These are phyloP conservation scores for Nymphalis urticae DNA, from an alignment of 2,888 invertebrate genomes.

Conservation along the genomic window DNA sequence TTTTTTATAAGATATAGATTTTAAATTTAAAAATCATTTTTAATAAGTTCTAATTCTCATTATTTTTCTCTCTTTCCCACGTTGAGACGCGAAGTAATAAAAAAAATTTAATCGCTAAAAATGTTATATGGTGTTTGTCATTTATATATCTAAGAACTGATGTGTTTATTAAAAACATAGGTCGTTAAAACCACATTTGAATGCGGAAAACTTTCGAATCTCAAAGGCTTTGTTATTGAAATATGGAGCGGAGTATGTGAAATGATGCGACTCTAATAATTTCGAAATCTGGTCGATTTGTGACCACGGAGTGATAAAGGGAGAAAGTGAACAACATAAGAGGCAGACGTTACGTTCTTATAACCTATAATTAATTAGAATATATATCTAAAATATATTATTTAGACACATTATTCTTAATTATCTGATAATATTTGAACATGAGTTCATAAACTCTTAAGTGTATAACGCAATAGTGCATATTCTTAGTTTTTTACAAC, in stretches of 20 bases:
- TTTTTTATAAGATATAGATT: background rate
- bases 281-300: conserved; percentile 11
- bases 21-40: background rate
- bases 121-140: background rate
- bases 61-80: no score
- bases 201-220: conserved; percentile 9
- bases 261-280: conserved; percentile 2
- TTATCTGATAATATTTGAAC: no score
- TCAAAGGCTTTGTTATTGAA: conserved; percentile 2
- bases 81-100: no score
- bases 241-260: conserved; percentile 9
- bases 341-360: background rate
- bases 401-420: no score
- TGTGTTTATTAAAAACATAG: background rate
- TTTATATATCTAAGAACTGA: background rate
- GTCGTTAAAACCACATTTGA: conserved; percentile 5
- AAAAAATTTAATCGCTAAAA: no score
- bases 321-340: conserved; percentile 1
- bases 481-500: background rate
- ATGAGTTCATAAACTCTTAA: no score
- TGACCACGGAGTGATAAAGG: background rate
- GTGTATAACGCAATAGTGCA: no score
- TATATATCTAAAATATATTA: no score
- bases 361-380: background rate
- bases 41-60: no score